Conservation (phyloP, 2,113 vertebrate species). For the Festucalex cinctus region DNA sequence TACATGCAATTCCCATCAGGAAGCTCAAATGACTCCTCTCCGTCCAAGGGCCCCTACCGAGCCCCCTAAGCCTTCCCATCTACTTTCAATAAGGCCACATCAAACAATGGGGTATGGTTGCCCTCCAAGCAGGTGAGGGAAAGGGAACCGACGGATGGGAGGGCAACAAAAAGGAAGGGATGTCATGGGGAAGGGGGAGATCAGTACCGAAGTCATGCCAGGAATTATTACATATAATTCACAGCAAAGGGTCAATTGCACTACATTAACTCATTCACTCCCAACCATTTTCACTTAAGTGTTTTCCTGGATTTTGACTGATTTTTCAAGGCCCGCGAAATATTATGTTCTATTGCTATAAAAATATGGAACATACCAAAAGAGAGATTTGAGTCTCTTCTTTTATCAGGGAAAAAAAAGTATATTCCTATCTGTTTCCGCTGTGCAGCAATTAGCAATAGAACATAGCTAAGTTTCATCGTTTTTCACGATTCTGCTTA, state of each 20-base stretch:
- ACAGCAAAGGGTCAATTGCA: neutral
- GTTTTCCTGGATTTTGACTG: too few species aligned
- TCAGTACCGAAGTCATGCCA: neutral
- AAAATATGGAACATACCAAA: too few species aligned
- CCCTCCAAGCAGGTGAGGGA: conserved; percentile 26
- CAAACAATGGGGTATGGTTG: conserved; percentile 47
- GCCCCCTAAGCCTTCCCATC: conserved; percentile 3
- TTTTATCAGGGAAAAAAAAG: too few species aligned
- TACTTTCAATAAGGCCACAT: conserved; percentile 49
- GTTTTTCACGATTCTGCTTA: too few species aligned
- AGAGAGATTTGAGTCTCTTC: too few species aligned
- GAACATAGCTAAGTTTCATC: too few species aligned
- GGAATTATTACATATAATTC: neutral
- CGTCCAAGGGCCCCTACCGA: neutral
- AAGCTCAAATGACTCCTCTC: conserved; percentile 15
- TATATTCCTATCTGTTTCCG: too few species aligned
- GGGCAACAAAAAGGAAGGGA: neutral
- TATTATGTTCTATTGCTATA: too few species aligned
- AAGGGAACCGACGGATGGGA: conserved; percentile 14
- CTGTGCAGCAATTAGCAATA: too few species aligned
- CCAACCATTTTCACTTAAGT: too few species aligned
- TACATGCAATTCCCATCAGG: neutral
- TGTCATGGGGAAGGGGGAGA: neutral
- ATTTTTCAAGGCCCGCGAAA: too few species aligned
- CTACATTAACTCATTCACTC: too few species aligned